Evolutionary conservation across 2,113 vertebrate species (phyloP).

Genomic region (Pongo pygmaeus): DNA sequence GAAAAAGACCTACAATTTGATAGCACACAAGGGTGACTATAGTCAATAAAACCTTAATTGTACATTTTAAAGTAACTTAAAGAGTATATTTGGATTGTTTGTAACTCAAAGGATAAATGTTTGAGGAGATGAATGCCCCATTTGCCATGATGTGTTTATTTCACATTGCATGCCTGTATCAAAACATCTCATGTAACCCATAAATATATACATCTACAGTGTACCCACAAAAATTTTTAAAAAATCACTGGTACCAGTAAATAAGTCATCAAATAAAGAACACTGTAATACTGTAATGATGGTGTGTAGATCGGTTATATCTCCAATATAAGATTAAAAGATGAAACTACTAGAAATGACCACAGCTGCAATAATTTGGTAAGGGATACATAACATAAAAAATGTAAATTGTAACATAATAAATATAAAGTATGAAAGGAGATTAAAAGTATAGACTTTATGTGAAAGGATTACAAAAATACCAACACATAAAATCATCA

Average conservation of each 20-base stretch:
- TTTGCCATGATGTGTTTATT: no score
- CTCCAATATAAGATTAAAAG: neutral
- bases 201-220: no score
- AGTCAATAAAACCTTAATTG: no score
- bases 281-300: neutral
- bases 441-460: neutral
- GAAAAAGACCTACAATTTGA: no score
- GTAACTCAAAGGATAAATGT: no score
- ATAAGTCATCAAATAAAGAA: neutral
- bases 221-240: no score
- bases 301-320: neutral
- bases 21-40: no score
- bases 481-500: neutral
- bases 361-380: neutral
- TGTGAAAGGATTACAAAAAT: neutral
- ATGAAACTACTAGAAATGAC: neutral
- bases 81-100: no score
- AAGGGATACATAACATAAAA: neutral
- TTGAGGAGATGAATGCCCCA: no score
- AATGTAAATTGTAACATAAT: neutral
- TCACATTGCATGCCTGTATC: no score
- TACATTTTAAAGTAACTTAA: no score
- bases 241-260: neutral
- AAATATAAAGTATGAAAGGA: neutral
- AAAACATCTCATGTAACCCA: no score